Base-by-base conservation (phyloP, 2,888 invertebrate species). In the Heteromyza rotundicornis region DNA sequence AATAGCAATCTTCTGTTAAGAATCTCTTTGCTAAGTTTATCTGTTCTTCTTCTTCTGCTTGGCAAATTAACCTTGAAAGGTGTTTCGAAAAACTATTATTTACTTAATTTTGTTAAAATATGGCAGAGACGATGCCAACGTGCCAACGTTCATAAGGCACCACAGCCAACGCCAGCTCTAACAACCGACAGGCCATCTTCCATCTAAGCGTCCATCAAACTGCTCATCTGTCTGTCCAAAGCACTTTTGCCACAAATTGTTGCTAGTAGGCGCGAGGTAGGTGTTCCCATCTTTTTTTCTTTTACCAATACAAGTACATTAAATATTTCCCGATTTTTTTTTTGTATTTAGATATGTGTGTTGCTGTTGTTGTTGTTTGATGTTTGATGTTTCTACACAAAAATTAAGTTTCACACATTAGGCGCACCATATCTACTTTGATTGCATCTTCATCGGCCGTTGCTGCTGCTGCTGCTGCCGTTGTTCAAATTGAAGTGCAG, bases 11-110 rank as follows among this genome's bases (percentile, higher is more conserved):
- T 27, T 5, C 27, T 5, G 40, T n/a, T 40, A 3, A n/a, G n/a
- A 10, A n/a, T 40, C 40, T 40, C 12, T 40, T 7, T n/a, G 40
- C 40, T 8, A 12, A 40, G 40, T 10, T n/a, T 14, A 3, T 40
- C 14, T 47, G 47, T 24, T 52, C 24, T 2, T 23, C 7, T 20
- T 12, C 17, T 20, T 22, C 20, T 24, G n/a, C n/a, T 2, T 53
- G 55, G 62, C 62, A 64, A 66, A 65, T 68, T 66, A 59, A 60
- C 67, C 60, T 65, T 61, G 59, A 69, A 69, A 69, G 70, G 72
- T 68, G 68, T 70, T 68, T 68, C 67, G 58, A n/a, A 65, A 72
- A 70, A 70, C 72, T 69, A 72, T 69, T 68, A 68, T 72, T 69
- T 70, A 68, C 68, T 70, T 67, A 70, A 69, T 69, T 68, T 24